A percentile compares a stretch with the other conserved stretches of the same genome.
Conservation (phyloP, 2,113 vertebrate species). For the Eupsittula cactorum region DNA sequence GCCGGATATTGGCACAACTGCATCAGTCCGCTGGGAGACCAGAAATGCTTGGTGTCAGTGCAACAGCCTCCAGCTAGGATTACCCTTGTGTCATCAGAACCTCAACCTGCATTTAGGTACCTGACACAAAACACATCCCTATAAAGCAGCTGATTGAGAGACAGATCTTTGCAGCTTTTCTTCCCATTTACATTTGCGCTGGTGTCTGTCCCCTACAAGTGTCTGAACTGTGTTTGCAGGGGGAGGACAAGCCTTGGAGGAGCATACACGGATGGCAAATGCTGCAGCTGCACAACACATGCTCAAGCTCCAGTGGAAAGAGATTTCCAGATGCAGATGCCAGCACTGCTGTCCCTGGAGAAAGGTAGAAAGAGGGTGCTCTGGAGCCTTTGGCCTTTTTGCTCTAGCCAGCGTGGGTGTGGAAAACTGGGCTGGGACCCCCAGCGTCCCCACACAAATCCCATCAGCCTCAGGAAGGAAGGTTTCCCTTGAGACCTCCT, state of each 20-base stretch:
- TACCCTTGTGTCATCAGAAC: background rate
- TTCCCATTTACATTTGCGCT: background rate
- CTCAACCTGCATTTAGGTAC: background rate
- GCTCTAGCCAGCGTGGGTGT: background rate
- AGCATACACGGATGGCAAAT: slow-evolving; percentile 31
- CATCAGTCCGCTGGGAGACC: background rate
- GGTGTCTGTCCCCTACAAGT: background rate
- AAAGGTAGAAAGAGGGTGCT: background rate
- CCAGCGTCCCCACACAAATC: background rate
- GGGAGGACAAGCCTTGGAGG: background rate
- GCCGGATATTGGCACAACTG: background rate
- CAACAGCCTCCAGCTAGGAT: background rate
- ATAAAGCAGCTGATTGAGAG: background rate
- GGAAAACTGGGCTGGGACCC: background rate
- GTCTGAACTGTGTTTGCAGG: background rate
- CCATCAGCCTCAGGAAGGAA: background rate
- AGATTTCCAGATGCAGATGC: background rate
- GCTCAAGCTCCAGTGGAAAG: background rate
- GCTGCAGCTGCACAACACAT: background rate
- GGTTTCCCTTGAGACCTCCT: background rate
- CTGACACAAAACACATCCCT: background rate
- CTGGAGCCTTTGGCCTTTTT: background rate
- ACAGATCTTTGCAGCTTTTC: background rate
- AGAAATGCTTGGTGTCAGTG: accelerated
- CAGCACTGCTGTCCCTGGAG: background rate